phyloP scores from a whole-genome alignment of 2,797 vertebrate species.

The Pantherophis alleghaniensis region DNA sequence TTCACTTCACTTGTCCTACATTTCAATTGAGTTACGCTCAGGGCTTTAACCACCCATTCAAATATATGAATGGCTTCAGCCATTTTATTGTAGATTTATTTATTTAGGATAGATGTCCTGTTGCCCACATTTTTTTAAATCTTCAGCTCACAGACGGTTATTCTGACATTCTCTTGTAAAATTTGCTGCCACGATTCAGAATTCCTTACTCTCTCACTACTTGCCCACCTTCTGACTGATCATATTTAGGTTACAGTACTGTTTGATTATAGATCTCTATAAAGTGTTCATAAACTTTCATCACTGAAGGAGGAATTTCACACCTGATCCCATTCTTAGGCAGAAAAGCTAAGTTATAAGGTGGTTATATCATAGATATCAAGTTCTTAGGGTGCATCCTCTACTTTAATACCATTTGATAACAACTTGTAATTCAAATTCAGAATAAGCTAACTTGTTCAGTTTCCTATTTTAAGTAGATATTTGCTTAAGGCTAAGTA shows the following conservation, averaged over 20 bases:
- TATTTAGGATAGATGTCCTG: not conserved
- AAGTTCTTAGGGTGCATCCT: not conserved
- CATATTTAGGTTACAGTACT: not conserved
- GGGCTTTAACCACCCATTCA: not conserved
- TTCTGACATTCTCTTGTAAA: not conserved
- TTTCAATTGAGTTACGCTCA: not conserved
- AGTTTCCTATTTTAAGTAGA: not conserved
- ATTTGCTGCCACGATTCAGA: not conserved
- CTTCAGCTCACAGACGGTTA: not conserved
- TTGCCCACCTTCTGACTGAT: not conserved
- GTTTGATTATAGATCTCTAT: not conserved
- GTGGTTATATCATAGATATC: not conserved
- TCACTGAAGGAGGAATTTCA: not conserved
- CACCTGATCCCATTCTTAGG: not conserved
- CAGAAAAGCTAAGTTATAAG: not conserved
- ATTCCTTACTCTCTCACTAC: not conserved
- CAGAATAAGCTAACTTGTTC: not conserved
- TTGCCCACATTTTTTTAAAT: not conserved
- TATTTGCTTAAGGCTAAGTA: not conserved
- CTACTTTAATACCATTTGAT: not conserved
- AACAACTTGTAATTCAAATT: not conserved
- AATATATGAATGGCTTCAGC: not conserved
- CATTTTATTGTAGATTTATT: not conserved
- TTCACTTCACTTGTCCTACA: not conserved
- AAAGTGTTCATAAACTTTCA: not conserved